Percentiles rank a stretch among this genome's conserved stretches.
Conservation (phyloP, 2,888 invertebrate species). For the Erebia ligea region DNA sequence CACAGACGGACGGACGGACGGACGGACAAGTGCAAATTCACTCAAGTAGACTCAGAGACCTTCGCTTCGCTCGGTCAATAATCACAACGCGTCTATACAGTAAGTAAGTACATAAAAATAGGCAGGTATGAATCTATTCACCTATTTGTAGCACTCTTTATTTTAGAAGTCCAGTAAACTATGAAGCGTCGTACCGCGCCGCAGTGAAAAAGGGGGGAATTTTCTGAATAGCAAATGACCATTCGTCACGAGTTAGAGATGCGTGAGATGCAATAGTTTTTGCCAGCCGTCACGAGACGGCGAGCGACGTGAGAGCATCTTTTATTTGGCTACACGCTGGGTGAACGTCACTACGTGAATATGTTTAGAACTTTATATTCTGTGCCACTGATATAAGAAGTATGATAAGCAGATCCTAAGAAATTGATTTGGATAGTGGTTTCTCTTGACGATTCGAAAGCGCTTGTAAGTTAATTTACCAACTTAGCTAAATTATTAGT, state of each 20-base stretch:
- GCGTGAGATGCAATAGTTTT: constrained; percentile 64
- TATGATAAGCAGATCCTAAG: neutral
- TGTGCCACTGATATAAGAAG: neutral
- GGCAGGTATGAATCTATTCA: neutral
- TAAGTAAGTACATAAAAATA: too few relatives aligned
- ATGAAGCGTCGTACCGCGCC: constrained; percentile 47
- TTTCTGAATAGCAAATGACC: constrained; percentile 58
- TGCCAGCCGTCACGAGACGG: constrained; percentile 40
- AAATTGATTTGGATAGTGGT: neutral
- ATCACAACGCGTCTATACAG: too few relatives aligned
- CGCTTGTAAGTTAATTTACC: too few relatives aligned
- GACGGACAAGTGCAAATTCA: too few relatives aligned
- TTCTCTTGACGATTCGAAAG: too few relatives aligned
- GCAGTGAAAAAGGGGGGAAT: constrained; percentile 58
- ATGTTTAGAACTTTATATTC: constrained; percentile 19
- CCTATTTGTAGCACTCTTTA: neutral
- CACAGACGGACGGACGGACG: too few relatives aligned
- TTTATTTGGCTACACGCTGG: constrained; percentile 30
- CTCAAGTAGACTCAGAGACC: too few relatives aligned
- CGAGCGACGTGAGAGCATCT: constrained; percentile 18
- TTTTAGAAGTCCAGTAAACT: constrained; percentile 12
- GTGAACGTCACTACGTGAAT: constrained; percentile 26
- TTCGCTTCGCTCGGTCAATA: too few relatives aligned
- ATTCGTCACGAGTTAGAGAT: constrained; percentile 48
- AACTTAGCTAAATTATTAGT: too few relatives aligned